Base-by-base conservation (phyloP, 2,113 vertebrate species). In the Euleptes europaea region DNA sequence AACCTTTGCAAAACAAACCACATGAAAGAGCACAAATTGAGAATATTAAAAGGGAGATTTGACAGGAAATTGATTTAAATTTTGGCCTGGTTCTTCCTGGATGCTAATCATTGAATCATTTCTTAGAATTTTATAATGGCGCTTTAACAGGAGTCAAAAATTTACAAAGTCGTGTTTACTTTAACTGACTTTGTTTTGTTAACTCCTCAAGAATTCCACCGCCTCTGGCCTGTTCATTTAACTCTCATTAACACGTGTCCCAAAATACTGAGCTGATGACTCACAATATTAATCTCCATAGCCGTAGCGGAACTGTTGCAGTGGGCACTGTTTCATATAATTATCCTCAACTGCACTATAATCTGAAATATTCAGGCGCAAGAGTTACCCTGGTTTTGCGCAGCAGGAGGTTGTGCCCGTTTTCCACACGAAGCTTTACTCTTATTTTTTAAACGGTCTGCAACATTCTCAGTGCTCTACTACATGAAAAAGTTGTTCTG, bases 1-100 rank as follows among this genome's bases (percentile, higher is more conserved):
- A 84, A 93, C 76, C 88, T 95, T 92, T 93, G 86, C 91, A 91
- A 95, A 95, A 95, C 85, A 90, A 96, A 94, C 85, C 82, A 92
- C 92, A 95, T 91, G 75, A 94, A 96, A 51, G 91, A 92, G 83
- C 72, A 92, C 84, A 94, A 93, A 90, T 66, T 94, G 86, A 93
- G 91, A 94, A 90, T 92, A 94, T 94, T 92, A 90, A 93, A 92
- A 89, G 85, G 93, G 88, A 93, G 80, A 94, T 94, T 95, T 92
- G 88, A 91, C 70, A 94, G 1, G 35, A 95, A 94, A 93, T 93
- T 86, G 49, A 89, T 90, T 94, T 89, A 95, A 87, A 94, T 93
- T 47, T 91, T 94, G 83, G 76, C 91, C 88, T 93, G 28, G 54
- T 92, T 95, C 93, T 94, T 94, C 92, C 92, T 92, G 87, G 90